Evolutionary conservation across 1,140 invertebrate genomes (phyloP).

Genomic region (Neodiprion fabricii): DNA sequence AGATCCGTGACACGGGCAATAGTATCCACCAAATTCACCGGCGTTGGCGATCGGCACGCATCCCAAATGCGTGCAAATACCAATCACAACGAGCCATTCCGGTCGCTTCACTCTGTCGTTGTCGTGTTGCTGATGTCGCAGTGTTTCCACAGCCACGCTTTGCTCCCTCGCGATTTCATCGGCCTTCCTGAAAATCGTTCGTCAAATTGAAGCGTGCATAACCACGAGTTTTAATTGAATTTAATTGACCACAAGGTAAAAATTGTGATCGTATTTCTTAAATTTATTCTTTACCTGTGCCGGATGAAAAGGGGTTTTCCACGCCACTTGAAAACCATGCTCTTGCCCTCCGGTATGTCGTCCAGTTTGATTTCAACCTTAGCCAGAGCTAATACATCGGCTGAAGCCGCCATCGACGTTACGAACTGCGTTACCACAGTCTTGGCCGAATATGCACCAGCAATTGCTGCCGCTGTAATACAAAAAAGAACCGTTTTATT

Average conservation of each 20-base stretch:
- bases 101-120: constrained; percentile 62
- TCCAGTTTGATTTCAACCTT: constrained; percentile 40
- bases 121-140: constrained; percentile 81
- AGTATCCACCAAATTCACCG: constrained; percentile 83
- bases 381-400: constrained; percentile 42
- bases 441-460: constrained; percentile 36
- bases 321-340: constrained; percentile 41
- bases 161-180: constrained; percentile 72
- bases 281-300: constrained; percentile 40
- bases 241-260: background rate
- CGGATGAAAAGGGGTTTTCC: constrained; percentile 48
- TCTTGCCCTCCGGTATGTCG: constrained; percentile 39
- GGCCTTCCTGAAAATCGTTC: constrained; percentile 29
- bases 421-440: constrained; percentile 40
- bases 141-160: constrained; percentile 65
- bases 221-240: background rate
- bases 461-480: constrained; percentile 28
- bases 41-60: constrained; percentile 84
- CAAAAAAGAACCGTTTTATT: background rate
- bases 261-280: background rate
- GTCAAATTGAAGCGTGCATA: background rate
- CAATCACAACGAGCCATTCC: constrained; percentile 84
- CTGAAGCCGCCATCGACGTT: constrained; percentile 30
- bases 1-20: constrained; percentile 90
- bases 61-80: constrained; percentile 91